Base-by-base conservation (phyloP, 2,113 vertebrate genomes). In the Cnemophilus loriae region DNA sequence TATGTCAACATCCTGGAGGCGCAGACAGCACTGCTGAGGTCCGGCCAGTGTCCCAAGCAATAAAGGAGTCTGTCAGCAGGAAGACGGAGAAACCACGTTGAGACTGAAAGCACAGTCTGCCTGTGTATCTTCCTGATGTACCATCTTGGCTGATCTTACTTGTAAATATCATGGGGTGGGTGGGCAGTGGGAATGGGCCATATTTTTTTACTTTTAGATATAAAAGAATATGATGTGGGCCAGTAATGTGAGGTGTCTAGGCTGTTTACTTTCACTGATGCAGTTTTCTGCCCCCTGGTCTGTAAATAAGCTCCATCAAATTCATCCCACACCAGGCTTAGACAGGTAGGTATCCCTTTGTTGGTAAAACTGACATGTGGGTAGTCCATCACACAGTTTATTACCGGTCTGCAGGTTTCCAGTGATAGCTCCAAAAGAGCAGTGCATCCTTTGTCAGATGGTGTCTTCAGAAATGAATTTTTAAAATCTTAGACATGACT, bases 141-240 rank as follows among this genome's bases (percentile, higher is more conserved):
- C 95, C 85, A 90, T 95, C 77, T 75, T 93, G 86, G 89, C 50
- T 92, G 94, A 90, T 97, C 63, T 88, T 93, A 79, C 73, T 87
- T 97, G 90, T 97, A 97, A 95, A 97, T 97, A 98, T 64, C 6
- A 59, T 20, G 33, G 89, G 93, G 87, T 80, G 90, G 95, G 94
- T 42, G 80, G 85, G 81, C 57, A 68, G 41, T 69, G 84, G 92
- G 89, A 95, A 95, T 94, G 88, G 90, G 87, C 75, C 93, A 64
- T 98, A 95, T 98, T 98, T 98, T 98, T 98, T 97, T 97, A 97
- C 94, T 96, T 95, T 95, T 96, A 97, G 95, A 85, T 97, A 95
- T 95, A 97, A 96, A 96, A 97, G 92, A 97, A 35, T 77, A 94
- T 95, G 49, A 95, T 92, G 94, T 97, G 97, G 97, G 97, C 97